Conservation (phyloP, 2,797 vertebrate species). For the Tolypeutes matacus region DNA sequence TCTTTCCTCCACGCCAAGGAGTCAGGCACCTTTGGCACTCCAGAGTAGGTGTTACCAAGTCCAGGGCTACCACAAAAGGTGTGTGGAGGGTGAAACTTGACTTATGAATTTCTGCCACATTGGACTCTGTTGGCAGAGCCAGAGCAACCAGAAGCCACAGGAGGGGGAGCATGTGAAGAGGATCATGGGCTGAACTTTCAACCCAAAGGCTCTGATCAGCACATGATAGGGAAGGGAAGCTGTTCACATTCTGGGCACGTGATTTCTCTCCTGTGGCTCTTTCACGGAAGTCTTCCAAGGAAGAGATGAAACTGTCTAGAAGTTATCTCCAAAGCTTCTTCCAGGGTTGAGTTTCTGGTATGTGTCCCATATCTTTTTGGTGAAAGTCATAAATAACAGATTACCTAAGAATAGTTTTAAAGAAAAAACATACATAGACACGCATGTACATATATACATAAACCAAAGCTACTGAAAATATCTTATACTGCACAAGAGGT, state of each 20-base stretch:
- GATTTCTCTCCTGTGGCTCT: not conserved
- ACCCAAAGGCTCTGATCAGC: not conserved
- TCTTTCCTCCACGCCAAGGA: slow-evolving; percentile 6
- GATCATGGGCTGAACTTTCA: not conserved
- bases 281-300: not conserved
- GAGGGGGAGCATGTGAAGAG: not conserved
- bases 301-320: slow-evolving; percentile 34
- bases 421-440: not conserved
- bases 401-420: slow-evolving; percentile 37
- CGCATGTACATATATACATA: not conserved
- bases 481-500: not conserved
- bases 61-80: not conserved
- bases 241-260: not conserved
- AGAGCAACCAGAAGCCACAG: not conserved
- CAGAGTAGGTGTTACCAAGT: not conserved
- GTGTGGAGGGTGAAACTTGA: not conserved
- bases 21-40: not conserved
- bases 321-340: not conserved
- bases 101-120: not conserved
- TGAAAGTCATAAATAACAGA: slow-evolving; percentile 14
- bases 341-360: not conserved
- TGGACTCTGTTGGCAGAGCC: not conserved
- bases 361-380: not conserved
- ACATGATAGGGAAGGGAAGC: slow-evolving; percentile 35
- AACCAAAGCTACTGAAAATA: not conserved